These are phyloP conservation scores for Drosophila ironensis DNA, from an alignment of 1,140 invertebrate genomes.

Conservation along the genomic window DNA sequence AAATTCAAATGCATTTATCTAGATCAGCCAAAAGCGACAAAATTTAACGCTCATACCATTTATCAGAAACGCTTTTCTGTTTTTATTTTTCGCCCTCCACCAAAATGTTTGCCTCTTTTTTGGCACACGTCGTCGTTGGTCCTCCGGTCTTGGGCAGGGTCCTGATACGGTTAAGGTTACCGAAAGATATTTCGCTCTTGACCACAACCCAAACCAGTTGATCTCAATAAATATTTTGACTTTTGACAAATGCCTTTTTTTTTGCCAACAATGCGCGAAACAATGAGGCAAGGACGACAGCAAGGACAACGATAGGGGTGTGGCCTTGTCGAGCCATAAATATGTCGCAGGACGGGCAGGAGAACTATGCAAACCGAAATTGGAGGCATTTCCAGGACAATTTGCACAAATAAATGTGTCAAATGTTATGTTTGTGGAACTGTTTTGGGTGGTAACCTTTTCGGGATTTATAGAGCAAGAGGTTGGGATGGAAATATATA, in stretches of 20 bases:
- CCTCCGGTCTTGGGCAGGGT: conserved; percentile 41
- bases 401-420: conserved; percentile 40
- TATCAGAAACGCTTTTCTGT: conserved; percentile 54
- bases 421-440: conserved; percentile 38
- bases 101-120: conserved; percentile 28
- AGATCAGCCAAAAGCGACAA: conserved; percentile 78
- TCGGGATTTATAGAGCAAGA: conserved; percentile 22
- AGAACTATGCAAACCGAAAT: conserved; percentile 32
- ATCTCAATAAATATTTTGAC: conserved; percentile 81
- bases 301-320: conserved; percentile 36
- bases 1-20: conserved; percentile 81
- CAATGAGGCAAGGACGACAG: conserved; percentile 23
- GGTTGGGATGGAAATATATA: too few species aligned
- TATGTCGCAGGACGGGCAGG: conserved; percentile 12
- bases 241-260: conserved; percentile 67
- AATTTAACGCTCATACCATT: conserved; percentile 75
- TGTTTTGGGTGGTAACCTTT: conserved; percentile 22
- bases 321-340: conserved; percentile 32
- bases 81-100: conserved; percentile 26
- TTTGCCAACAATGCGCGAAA: conserved; percentile 10
- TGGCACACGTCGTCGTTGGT: conserved; percentile 62
- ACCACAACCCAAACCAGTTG: conserved; percentile 63
- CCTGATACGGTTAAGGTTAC: conserved; percentile 49
- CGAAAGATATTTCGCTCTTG: conserved; percentile 26
- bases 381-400: conserved; percentile 36